A percentile compares a stretch with the other conserved stretches of the same genome.
Conservation (phyloP, 2,888 invertebrate genomes). For the Arctia plantaginis region DNA sequence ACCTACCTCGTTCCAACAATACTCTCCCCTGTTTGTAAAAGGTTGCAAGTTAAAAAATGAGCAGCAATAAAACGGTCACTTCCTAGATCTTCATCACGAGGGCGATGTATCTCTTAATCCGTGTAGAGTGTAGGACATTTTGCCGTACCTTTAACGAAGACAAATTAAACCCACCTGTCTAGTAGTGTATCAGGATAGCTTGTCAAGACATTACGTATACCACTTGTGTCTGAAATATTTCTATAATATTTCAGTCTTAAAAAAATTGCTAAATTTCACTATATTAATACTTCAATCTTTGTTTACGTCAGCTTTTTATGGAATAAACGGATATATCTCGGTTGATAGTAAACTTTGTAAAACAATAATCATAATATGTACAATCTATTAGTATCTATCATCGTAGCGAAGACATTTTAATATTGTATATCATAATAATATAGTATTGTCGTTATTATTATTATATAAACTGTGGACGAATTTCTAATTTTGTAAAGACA, state of each 20-base stretch:
- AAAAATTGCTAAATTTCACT: too few species aligned
- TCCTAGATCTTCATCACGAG: slow-evolving; percentile 33
- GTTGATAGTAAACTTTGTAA: too few species aligned
- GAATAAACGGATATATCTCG: too few species aligned
- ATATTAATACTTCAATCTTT: too few species aligned
- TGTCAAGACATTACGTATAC: slow-evolving; percentile 41
- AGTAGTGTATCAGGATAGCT: slow-evolving; percentile 40
- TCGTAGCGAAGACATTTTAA: too few species aligned
- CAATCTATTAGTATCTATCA: too few species aligned
- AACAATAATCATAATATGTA: too few species aligned
- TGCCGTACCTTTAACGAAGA: slow-evolving; percentile 71
- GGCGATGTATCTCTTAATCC: slow-evolving; percentile 54
- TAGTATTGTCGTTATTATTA: too few species aligned
- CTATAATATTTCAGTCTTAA: not conserved
- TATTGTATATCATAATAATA: too few species aligned
- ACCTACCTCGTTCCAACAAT: not conserved
- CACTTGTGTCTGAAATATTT: not conserved
- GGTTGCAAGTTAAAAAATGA: slow-evolving; percentile 7
- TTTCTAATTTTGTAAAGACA: too few species aligned
- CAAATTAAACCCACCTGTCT: slow-evolving; percentile 72
- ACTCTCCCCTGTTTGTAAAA: not conserved
- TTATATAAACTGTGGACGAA: too few species aligned
- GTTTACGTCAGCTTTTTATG: too few species aligned
- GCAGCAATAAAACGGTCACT: slow-evolving; percentile 33
- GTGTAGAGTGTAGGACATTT: slow-evolving; percentile 52